Evolutionary conservation across 1,140 invertebrate genomes (phyloP).

Genomic region (Diploscapter pachys): DNA sequence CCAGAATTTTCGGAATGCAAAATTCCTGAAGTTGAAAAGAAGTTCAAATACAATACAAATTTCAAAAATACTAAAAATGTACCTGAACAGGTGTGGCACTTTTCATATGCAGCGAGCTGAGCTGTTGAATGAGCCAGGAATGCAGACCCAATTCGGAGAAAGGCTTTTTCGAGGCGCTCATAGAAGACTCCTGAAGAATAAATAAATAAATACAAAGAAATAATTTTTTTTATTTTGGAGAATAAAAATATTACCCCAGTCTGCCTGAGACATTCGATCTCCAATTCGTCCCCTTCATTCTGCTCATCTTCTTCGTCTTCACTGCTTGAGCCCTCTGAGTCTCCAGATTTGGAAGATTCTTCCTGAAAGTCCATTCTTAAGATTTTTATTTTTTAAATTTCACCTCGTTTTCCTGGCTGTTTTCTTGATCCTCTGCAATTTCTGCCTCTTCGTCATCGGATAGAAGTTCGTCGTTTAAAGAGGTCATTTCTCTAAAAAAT

Average conservation of each 20-base stretch:
- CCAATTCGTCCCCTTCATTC: slow-evolving; percentile 16
- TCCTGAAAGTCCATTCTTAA: too few species aligned
- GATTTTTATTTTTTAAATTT: too few species aligned
- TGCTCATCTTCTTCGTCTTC: background rate
- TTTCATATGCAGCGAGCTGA: slow-evolving; percentile 27
- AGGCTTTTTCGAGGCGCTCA: slow-evolving; percentile 7
- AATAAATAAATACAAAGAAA: background rate
- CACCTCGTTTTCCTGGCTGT: too few species aligned
- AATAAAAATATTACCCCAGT: background rate
- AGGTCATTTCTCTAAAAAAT: background rate
- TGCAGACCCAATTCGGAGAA: slow-evolving; percentile 30
- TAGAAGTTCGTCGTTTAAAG: slow-evolving; percentile 23
- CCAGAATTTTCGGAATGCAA: slow-evolving; percentile 47
- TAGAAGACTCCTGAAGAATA: background rate
- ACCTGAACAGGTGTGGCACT: slow-evolving; percentile 36
- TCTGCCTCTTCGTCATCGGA: slow-evolving; percentile 2
- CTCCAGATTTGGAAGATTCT: too few species aligned
- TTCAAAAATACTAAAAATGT: background rate
- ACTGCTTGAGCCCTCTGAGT: too few species aligned
- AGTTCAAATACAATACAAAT: background rate
- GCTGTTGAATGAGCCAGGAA: slow-evolving; percentile 35
- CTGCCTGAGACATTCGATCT: background rate
- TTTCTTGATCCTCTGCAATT: too few species aligned
- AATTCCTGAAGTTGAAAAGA: background rate
- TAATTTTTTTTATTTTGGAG: background rate